Evolutionary conservation across 1,140 invertebrate species (phyloP).

Genomic region (Drosophila willistoni): DNA sequence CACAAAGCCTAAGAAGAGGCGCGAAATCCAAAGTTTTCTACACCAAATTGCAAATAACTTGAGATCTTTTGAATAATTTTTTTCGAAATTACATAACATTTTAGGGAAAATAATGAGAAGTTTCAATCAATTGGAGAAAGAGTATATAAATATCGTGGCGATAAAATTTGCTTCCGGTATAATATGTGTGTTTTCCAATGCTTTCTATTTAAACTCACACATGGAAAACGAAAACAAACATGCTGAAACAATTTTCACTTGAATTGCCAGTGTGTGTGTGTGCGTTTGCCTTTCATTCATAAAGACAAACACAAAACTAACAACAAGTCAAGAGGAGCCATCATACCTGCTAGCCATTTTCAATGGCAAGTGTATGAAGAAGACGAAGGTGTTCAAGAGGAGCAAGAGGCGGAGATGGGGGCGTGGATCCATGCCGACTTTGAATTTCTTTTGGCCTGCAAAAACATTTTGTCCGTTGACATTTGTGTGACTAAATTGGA

Average conservation of each 20-base stretch:
- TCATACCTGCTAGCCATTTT: conserved; percentile 68
- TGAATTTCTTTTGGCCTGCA: conserved; percentile 56
- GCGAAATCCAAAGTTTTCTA: too few species aligned
- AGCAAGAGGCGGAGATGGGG: not conserved
- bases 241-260: conserved; percentile 28
- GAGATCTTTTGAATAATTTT: too few species aligned
- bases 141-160: not conserved
- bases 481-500: too few species aligned
- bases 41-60: too few species aligned
- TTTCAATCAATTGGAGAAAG: not conserved
- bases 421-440: conserved; percentile 48
- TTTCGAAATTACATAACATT: too few species aligned
- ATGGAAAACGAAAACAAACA: conserved; percentile 10
- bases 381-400: conserved; percentile 6
- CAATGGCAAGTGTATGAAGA: conserved; percentile 63
- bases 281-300: conserved; percentile 65
- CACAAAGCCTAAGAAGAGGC: too few species aligned
- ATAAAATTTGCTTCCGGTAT: not conserved
- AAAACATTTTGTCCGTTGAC: not conserved
- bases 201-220: conserved; percentile 50
- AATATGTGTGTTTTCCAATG: conserved; percentile 5
- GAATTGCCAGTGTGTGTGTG: conserved; percentile 10
- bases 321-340: conserved; percentile 8
- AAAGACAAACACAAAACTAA: conserved; percentile 37
- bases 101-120: too few species aligned